Base-by-base conservation (phyloP, 2,888 invertebrate species). In the Pelosia muscerda region DNA sequence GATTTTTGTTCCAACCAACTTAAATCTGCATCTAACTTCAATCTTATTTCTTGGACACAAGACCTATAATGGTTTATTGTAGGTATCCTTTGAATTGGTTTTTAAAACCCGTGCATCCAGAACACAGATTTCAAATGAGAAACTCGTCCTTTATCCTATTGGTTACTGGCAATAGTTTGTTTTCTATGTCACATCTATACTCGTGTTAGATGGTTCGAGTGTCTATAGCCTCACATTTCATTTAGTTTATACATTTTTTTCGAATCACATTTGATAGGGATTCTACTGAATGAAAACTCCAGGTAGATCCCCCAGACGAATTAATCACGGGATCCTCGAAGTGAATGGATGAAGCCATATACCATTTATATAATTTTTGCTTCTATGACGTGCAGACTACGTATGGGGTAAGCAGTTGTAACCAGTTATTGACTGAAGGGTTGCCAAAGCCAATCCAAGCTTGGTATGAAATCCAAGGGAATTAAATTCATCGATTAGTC, bases 71-170 rank as follows among this genome's bases (percentile, higher is more conserved):
- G 3, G 61, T 56, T 26, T 74, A 63, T 34, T 3, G 3, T 0
- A 22, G 19, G 0, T n/a, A 56, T 2, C 8, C 5, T 4, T 6
- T 53, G 72, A 42, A 23, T 75, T 81, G 74, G 77, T 74, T 65
- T 65, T 70, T 82, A 83, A 86, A 88, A 82, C 85, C 83, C 73
- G 84, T 89, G 88, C 88, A 88, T 88, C 88, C 88, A 88, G 88
- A 88, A 91, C 88, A 90, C 86, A 88, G 88, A 89, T 90, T 90
- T 88, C 84, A 88, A 90, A 90, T 90, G 90, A 90, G 90, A 87
- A 88, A 88, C 83, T 86, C 79, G 49, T 68, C 80, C 87, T 84
- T 89, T 84, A 90, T 88, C 88, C 88, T 82, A 89, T 88, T 85
- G 88, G 86, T 75, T 81, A 79, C 70, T 76, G 77, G 77, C 66